Conservation (phyloP, 1,140 invertebrate species). For the Potamilus streckersoni region DNA sequence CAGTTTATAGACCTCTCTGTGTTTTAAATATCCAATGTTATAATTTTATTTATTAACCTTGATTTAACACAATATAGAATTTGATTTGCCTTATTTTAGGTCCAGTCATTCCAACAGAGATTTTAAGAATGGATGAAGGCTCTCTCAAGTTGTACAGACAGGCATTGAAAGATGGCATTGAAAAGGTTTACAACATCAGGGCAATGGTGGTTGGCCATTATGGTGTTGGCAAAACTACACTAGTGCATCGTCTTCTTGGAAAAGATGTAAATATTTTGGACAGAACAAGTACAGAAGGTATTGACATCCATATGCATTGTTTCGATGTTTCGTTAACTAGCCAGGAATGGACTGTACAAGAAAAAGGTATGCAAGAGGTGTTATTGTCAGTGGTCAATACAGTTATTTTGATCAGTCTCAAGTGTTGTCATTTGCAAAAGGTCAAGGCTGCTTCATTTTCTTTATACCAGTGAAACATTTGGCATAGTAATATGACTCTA, state of each 20-base stretch:
- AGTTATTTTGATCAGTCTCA: too few relatives aligned
- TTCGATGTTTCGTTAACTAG: constrained; percentile 1
- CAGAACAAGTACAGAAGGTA: constrained; percentile 9
- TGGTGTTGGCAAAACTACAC: constrained; percentile 7
- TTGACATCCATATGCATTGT: constrained; percentile 6
- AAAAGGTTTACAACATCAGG: constrained; percentile 2
- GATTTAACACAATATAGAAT: too few relatives aligned
- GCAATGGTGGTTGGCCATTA: constrained; percentile 9
- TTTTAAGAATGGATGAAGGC: constrained; percentile 5
- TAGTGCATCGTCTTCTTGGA: constrained; percentile 1
- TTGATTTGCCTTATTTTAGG: too few relatives aligned
- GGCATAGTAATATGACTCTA: too few relatives aligned
- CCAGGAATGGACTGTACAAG: neutral
- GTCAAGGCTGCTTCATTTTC: too few relatives aligned
- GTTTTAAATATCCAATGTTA: too few relatives aligned
- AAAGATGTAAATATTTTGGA: constrained; percentile 6
- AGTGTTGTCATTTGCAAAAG: too few relatives aligned
- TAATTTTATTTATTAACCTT: too few relatives aligned
- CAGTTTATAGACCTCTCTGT: too few relatives aligned
- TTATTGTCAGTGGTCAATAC: too few relatives aligned
- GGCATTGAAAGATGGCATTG: constrained; percentile 9
- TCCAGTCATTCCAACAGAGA: neutral
- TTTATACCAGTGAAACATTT: too few relatives aligned
- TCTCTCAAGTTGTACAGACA: constrained; percentile 8
- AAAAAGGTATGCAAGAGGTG: constrained; percentile 1